A percentile compares a stretch with the other conserved stretches of the same genome.
These are phyloP conservation scores for Gnathochromis pfefferi DNA, from an alignment of 2,113 vertebrate genomes.

Conservation along the genomic window DNA sequence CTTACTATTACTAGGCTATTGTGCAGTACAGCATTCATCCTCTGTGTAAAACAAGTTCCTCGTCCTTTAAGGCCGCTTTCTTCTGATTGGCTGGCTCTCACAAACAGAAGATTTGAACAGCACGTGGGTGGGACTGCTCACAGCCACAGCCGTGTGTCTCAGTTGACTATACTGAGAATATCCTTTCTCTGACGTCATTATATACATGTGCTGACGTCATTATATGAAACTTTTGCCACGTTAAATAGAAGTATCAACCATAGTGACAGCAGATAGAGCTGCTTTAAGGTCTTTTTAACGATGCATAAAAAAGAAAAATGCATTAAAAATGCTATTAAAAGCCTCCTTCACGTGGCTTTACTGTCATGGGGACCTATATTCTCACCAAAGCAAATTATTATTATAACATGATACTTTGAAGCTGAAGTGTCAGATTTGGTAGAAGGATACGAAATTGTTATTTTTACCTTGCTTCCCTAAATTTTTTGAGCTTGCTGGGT, in stretches of 20 bases:
- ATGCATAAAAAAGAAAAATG: not conserved
- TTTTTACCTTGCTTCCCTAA: conserved; percentile 83
- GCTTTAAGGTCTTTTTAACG: not conserved
- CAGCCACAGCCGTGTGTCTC: not conserved
- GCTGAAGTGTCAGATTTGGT: not conserved
- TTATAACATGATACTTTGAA: not conserved
- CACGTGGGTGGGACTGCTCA: not conserved
- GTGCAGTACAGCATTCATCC: not conserved
- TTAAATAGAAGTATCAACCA: not conserved
- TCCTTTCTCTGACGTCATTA: not conserved
- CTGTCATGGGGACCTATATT: not conserved
- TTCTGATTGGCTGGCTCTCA: not conserved
- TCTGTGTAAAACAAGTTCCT: not conserved
- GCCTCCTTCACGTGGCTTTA: not conserved
- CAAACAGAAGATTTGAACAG: not conserved
- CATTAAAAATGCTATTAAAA: not conserved
- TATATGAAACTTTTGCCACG: not conserved
- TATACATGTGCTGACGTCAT: not conserved
- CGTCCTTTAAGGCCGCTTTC: not conserved
- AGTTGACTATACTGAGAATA: not conserved
- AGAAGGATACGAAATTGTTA: not conserved
- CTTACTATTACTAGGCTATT: not conserved
- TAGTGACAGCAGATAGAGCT: not conserved
- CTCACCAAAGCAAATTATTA: not conserved
- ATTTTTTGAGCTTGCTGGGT: conserved; percentile 89